Evolutionary conservation across 2,113 vertebrate species (phyloP), one percentile per base, ranked within the genome.

Genomic region (Alouatta palliata): DNA sequence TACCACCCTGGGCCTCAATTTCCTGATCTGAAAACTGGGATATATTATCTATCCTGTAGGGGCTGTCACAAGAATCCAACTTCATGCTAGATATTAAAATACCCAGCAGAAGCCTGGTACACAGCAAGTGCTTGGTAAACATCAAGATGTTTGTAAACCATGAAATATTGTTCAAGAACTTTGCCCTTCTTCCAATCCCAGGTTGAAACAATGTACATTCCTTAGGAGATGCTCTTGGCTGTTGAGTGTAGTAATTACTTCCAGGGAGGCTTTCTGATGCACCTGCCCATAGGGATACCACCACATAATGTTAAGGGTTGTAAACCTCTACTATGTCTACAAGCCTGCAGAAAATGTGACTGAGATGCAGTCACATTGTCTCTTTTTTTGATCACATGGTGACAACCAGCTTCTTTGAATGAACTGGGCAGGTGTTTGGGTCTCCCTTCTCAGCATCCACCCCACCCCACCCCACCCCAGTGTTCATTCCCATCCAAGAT

Each of bases 1-100:
- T 0, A 30, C 17, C 6, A 73, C 3, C 9, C 20, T 52, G 45
- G 32, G 20, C 32, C 77, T 95, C 32, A 79, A 82, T 85, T 80
- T 93, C 32, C 35, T 91, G 40, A 92, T 96, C 82, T 96, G 82
- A 90, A 79, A 77, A 79, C 43, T 73, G 83, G 49, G 21, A 40
- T 70, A 11, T 12, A 49, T n/a, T 71, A 35, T 5, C 13, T 92
- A 8, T 25, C 6, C 40, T 49, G 6, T 12, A 30, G 37, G 35
- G 35, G 8, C 14, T 52, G 37, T 75, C 56, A 14, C 75, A 75
- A 68, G 80, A 14, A 32, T 19, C 17, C 54, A 97, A 10, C 47
- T 66, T 86, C 11, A 49, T 83, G 56, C 13, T 25, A 32, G 25
- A 32, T 56, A n/a, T 90, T n/a, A 49, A 87, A 68, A 58, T 43